Base-by-base conservation (phyloP, 2,113 vertebrate species). In the Phalacrocorax pelagicus region DNA sequence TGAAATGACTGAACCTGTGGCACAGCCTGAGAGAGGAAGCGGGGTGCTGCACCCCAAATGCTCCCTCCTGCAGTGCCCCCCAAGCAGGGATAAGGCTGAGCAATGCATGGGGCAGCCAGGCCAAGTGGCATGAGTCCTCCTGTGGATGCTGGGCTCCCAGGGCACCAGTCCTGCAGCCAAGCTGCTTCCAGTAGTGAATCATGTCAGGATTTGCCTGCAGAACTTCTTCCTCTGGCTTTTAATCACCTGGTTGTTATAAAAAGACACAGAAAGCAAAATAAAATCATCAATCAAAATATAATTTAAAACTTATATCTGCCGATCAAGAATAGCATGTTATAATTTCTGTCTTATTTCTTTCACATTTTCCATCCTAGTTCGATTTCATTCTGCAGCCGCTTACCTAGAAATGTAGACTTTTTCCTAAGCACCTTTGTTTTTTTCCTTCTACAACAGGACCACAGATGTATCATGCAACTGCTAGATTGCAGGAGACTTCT, bases 41-140 rank as follows among this genome's bases (percentile, higher is more conserved):
- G 0, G 24, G 34, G 65, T 62, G 49, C 44, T 58, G 51, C 15
- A 8, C 22, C 44, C 34, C 34, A 15, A 12, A 6, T 2, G 23
- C 13, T 77, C 9, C 54, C 29, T 72, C 54, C 65, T 0, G 1
- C 27, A 27, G 4, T 63, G 52, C 5, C 11, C 29, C 42, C 22
- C 29, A 9, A 10, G 30, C 71, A 73, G 51, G 34, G 36, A 30
- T 5, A 7, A 14, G 36, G 61, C 61, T n/a, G 40, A 34, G 58
- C 29, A 10, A 16, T 0, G 1, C 1, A 2, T 23, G 32, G 5
- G 14, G 46, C 32, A 38, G 57, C 5, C 0, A 0, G 0, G 36
- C 6, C 2, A 1, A 32, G 58, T 10, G 1, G 8, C 47, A 8
- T 1, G 1, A 2, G 4, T 46, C 71, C 59, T 82, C 51, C 51